Percentiles rank a stretch among this genome's conserved stretches.
Evolutionary conservation across 2,888 invertebrate genomes (phyloP).

Genomic region (Dynastes maya): DNA sequence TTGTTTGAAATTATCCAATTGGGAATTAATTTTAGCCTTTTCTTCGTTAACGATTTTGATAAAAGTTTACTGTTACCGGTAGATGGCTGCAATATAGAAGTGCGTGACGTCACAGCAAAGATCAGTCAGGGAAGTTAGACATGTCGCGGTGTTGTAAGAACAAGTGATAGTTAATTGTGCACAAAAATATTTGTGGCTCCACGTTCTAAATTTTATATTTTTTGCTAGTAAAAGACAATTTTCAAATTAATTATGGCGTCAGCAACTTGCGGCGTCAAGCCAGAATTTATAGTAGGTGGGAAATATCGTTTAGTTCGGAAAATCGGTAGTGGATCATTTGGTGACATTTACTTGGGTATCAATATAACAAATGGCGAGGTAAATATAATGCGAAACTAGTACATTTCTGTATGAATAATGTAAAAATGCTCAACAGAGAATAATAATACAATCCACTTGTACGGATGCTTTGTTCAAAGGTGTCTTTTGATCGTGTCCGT

Average conservation of each 20-base stretch:
- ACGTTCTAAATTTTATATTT: slow-evolving; percentile 69
- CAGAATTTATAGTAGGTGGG: slow-evolving; percentile 89
- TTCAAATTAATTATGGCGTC: slow-evolving; percentile 69
- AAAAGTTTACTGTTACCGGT: slow-evolving; percentile 5
- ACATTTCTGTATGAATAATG: slow-evolving; percentile 12
- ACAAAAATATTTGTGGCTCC: slow-evolving; percentile 68
- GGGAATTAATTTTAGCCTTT: no score
- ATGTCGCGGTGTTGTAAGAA: slow-evolving; percentile 75
- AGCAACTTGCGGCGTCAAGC: slow-evolving; percentile 70
- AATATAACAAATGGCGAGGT: slow-evolving; percentile 93
- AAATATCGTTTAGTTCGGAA: slow-evolving; percentile 96
- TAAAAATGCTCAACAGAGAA: not conserved
- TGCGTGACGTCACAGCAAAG: slow-evolving; percentile 66
- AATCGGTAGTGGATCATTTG: slow-evolving; percentile 99
- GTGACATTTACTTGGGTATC: slow-evolving; percentile 98
- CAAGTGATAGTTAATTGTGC: slow-evolving; percentile 70
- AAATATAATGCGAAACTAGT: slow-evolving; percentile 65
- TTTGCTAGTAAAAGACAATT: slow-evolving; percentile 64
- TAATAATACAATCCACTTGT: slow-evolving; percentile 16
- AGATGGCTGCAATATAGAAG: slow-evolving; percentile 40
- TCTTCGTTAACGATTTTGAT: no score
- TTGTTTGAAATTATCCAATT: no score
- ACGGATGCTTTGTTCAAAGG: slow-evolving; percentile 57
- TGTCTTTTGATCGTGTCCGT: slow-evolving; percentile 54
- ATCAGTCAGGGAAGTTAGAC: slow-evolving; percentile 68